Conservation (phyloP, 2,797 vertebrate species). For the Macropodus opercularis region DNA sequence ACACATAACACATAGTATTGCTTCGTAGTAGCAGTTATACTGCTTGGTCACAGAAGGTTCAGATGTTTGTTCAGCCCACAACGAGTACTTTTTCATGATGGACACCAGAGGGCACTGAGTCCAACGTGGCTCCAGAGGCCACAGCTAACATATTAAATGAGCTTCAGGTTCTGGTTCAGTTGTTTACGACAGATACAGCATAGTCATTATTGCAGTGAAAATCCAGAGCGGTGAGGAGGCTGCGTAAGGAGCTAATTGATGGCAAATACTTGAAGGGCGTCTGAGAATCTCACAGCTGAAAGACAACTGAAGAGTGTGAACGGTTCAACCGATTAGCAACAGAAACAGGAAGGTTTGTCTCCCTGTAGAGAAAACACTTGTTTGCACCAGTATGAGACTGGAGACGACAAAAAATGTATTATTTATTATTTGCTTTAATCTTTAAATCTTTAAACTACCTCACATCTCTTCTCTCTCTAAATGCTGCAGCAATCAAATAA, state of each 20-base stretch:
- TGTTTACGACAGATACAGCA: neutral
- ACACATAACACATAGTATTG: neutral
- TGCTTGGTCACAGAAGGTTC: neutral
- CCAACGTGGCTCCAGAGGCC: conserved; percentile 37
- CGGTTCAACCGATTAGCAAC: neutral
- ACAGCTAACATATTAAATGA: conserved; percentile 6
- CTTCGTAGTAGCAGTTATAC: neutral
- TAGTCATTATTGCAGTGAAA: neutral
- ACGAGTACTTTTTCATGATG: conserved; percentile 3
- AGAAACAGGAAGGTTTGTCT: neutral
- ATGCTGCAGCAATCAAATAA: neutral
- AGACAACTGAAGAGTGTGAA: neutral
- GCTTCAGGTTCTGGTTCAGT: neutral
- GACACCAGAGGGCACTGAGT: conserved; percentile 58
- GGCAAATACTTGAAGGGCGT: neutral
- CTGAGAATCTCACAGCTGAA: neutral
- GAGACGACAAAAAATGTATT: neutral
- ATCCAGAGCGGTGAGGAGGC: too few species aligned
- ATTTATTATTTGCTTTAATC: conserved; percentile 5
- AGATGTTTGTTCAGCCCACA: neutral
- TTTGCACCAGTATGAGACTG: neutral
- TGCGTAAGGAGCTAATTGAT: neutral
- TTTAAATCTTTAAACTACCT: neutral
- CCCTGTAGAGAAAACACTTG: neutral
- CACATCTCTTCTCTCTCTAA: conserved; percentile 9